A percentile compares a stretch with the other conserved stretches of the same genome.
These are phyloP conservation scores for Eublepharis macularius DNA, from an alignment of 2,113 vertebrate species.

Conservation along the genomic window DNA sequence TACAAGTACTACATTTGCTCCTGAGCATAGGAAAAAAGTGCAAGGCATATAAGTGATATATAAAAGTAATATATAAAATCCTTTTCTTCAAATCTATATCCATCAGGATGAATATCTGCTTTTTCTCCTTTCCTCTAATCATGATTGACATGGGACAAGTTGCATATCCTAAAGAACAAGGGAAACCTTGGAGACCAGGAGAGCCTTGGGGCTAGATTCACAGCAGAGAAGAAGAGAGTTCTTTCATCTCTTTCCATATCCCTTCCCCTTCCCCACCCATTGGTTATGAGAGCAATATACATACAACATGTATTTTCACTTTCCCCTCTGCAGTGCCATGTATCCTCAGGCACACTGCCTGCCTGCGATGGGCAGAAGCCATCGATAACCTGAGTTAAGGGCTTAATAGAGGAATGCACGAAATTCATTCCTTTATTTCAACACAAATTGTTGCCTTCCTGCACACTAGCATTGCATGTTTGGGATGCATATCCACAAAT, in stretches of 20 bases:
- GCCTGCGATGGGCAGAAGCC: background rate
- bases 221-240: slow-evolving; percentile 42
- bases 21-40: too few species aligned
- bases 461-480: too few species aligned
- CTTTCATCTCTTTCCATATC: slow-evolving; percentile 62
- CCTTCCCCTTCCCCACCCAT: background rate
- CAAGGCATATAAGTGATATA: too few species aligned
- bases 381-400: background rate
- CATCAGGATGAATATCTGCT: background rate
- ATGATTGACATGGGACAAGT: slow-evolving; percentile 53
- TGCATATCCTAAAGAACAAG: slow-evolving; percentile 45
- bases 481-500: background rate
- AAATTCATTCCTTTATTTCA: background rate
- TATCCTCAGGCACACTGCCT: background rate
- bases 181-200: background rate
- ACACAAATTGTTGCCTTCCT: background rate
- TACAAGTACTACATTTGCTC: too few species aligned
- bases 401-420: background rate
- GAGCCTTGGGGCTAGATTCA: slow-evolving; percentile 63
- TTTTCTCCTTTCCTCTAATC: background rate
- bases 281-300: slow-evolving; percentile 27
- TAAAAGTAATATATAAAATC: too few species aligned
- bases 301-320: slow-evolving; percentile 33
- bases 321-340: slow-evolving; percentile 40
- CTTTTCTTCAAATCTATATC: too few species aligned